Evolutionary conservation across 2,797 vertebrate species (phyloP), one percentile per base, ranked within the genome.

Genomic region (Diglossa cyanea): DNA sequence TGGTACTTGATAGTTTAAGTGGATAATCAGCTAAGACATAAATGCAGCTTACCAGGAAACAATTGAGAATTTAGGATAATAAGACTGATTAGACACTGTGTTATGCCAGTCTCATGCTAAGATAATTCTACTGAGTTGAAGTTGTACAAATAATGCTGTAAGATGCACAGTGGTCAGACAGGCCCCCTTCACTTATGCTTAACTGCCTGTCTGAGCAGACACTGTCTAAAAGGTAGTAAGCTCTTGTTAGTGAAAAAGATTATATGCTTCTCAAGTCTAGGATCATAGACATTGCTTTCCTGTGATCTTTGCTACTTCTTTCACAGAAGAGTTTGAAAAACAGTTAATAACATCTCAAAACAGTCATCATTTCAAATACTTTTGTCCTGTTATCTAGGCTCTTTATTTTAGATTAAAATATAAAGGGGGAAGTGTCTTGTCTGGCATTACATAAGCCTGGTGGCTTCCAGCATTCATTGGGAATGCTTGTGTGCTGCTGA

Each of bases 41-140:
- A 96, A 95, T 90, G 86, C 31, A 95, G 57, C 79, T 95, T 97
- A 94, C 90, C 89, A 93, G 91, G 85, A 96, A 97, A 96, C 96
- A 97, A 95, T 96, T 89, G 96, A 95, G 94, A 96, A 95, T 96
- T 94, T 93, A 90, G 95, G 88, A 86, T 97, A 93, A 95, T 95
- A 91, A 89, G 81, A 45, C 82, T 95, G 92, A 94, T 92, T 80
- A 95, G 82, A 50, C 39, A 77, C 84, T 77, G 51, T 61, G 61
- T 83, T 92, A 54, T 44, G 57, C 78, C 47, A 70, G 79, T 87
- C 65, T 93, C 82, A 88, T 62, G 92, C 84, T 86, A 95, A 86
- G 89, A 95, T 91, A 92, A 92, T 94, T 92, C 62, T 58, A 10
- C 58, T 10, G 60, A 68, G 72, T 51, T 86, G 65, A 73, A 93